phyloP scores from a whole-genome alignment of 2,113 vertebrate species.

The Rousettus leschenaultii region DNA sequence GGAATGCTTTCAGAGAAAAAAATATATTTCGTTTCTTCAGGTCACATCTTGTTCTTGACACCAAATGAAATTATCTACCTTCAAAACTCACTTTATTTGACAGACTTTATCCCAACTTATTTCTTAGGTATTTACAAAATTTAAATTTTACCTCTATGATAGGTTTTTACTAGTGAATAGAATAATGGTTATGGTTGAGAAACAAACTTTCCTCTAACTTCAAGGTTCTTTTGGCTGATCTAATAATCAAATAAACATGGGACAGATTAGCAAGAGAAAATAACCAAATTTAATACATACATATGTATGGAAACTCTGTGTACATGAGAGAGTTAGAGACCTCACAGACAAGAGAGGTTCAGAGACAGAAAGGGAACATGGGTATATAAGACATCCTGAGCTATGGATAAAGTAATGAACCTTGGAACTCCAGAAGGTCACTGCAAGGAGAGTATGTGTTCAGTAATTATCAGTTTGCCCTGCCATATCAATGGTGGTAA shows the following conservation, averaged over 20 bases:
- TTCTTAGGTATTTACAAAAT: not conserved
- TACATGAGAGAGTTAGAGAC: not conserved
- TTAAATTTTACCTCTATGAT: not conserved
- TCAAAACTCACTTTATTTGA: constrained; percentile 13
- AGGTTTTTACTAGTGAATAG: not conserved
- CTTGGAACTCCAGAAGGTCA: not conserved
- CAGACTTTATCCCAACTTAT: not conserved
- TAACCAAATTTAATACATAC: not conserved
- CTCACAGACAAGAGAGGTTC: not conserved
- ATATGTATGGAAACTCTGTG: not conserved
- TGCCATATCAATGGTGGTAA: not conserved
- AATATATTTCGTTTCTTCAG: not conserved
- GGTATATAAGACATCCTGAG: not conserved
- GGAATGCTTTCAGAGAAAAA: constrained; percentile 36
- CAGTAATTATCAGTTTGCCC: not conserved
- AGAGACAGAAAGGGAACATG: not conserved
- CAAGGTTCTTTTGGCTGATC: not conserved
- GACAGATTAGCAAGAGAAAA: not conserved
- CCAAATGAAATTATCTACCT: constrained; percentile 24
- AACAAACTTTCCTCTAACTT: not conserved
- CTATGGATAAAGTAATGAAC: not conserved
- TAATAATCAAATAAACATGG: not conserved
- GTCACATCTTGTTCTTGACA: not conserved
- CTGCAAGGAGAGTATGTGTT: not conserved
- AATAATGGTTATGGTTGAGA: not conserved